Evolutionary conservation across 2,797 vertebrate species (phyloP).

Genomic region (Poecilia picta): DNA sequence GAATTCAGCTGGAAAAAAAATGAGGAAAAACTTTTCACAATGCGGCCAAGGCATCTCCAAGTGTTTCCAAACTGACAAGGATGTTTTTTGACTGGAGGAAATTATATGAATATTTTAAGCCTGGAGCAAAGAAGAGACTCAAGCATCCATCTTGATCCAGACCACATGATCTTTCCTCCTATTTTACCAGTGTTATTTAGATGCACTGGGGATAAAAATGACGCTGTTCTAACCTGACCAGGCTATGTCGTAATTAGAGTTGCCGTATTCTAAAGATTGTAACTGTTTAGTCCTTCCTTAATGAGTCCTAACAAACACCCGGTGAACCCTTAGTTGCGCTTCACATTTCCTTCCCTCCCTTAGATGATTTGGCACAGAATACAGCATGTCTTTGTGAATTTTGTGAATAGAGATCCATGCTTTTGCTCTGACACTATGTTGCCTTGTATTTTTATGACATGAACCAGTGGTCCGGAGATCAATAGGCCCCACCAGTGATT

Average conservation of each 20-base stretch:
- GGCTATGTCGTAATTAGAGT: slow-evolving; percentile 54
- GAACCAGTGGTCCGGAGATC: slow-evolving; percentile 78
- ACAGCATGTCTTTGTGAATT: slow-evolving; percentile 63
- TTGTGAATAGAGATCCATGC: slow-evolving; percentile 61
- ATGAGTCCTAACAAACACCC: slow-evolving; percentile 76
- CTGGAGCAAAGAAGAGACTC: no score
- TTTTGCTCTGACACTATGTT: slow-evolving; percentile 59
- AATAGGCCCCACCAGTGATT: slow-evolving; percentile 76
- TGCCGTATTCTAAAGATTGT: slow-evolving; percentile 55
- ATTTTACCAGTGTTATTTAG: no score
- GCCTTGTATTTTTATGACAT: slow-evolving; percentile 75
- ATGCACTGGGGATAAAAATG: no score
- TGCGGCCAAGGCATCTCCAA: no score
- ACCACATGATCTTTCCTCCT: no score
- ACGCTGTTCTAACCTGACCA: neutral
- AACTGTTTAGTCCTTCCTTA: slow-evolving; percentile 74
- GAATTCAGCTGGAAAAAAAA: no score
- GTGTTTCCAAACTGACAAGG: no score
- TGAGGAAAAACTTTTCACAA: no score
- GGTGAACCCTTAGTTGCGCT: slow-evolving; percentile 65
- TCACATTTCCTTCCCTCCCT: slow-evolving; percentile 62
- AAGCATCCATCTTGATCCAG: no score
- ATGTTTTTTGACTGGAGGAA: no score
- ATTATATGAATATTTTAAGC: no score
- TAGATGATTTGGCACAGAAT: slow-evolving; percentile 58